Evolutionary conservation across 2,113 vertebrate species (phyloP), one percentile per base, ranked within the genome.

Genomic region (Columba livia): DNA sequence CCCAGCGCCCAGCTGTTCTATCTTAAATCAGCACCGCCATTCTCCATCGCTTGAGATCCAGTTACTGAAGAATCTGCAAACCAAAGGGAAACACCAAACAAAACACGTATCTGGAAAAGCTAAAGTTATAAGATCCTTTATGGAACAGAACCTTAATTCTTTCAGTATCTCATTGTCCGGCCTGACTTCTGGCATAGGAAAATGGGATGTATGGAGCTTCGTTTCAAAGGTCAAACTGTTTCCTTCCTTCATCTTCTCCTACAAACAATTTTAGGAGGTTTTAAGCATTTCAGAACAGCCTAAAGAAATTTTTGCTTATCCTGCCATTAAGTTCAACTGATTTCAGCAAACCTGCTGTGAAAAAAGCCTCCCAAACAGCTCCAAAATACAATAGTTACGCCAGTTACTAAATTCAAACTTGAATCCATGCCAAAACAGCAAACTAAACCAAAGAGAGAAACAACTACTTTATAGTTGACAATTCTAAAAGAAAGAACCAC

Each of bases 171-270:
- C 82, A 89, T 64, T 93, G 72, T 90, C 90, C 48, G 34, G 47
- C 48, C 42, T 65, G 92, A 88, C 64, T 92, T 61, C 85, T 95
- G 92, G 82, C 65, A 16, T 44, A 84, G 85, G 69, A 90, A 96
- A 92, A 90, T 24, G 57, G 79, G 60, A 67, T 94, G 56, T 75
- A 24, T 31, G 53, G 92, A 67, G 72, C 88, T 91, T 67, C 90
- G 26, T 26, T 85, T 51, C 16, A 96, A 96, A 95, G 92, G 95
- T 96, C 94, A 96, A 12, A 1, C 75, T 26, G 72, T 64, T 96
- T 96, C 92, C 95, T 96, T 96, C 90, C 96, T 96, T 81, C 5
- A 90, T 95, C 75, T 94, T 93, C 51, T 61, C 95, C 51, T 69
- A 67, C 21, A 79, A 94, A 51, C 92, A 44, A 86, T 94, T 97